A percentile compares a stretch with the other conserved stretches of the same genome.
These are phyloP conservation scores for Mactra quadrangularis DNA, from an alignment of 1,140 invertebrate genomes.

Conservation along the genomic window DNA sequence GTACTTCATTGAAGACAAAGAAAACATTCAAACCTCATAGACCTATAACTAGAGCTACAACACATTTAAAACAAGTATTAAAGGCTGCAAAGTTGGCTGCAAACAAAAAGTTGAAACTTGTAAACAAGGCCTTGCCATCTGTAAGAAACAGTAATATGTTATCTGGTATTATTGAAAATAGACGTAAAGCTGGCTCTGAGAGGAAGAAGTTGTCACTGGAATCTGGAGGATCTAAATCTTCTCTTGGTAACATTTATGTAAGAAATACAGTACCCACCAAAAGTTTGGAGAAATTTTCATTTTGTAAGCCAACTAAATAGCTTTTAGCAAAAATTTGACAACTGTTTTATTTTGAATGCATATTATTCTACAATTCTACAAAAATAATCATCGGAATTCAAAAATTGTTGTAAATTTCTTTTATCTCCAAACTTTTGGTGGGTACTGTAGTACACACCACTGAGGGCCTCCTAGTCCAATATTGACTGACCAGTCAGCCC, in stretches of 20 bases:
- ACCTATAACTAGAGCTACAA: conserved; percentile 49
- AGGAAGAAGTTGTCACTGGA: conserved; percentile 62
- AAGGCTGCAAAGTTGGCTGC: conserved; percentile 51
- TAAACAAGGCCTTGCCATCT: conserved; percentile 30
- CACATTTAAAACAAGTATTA: conserved; percentile 44
- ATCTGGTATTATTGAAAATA: conserved; percentile 52
- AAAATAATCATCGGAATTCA: no score
- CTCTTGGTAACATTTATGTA: conserved; percentile 20
- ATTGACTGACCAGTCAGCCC: no score
- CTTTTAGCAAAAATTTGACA: no score
- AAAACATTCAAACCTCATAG: conserved; percentile 53
- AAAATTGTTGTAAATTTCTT: no score
- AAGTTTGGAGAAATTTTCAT: no score
- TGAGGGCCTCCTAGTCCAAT: no score
- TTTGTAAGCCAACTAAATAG: no score
- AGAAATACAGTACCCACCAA: no score
- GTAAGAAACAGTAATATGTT: conserved; percentile 46
- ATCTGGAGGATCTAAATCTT: conserved; percentile 49
- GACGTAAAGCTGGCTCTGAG: conserved; percentile 39
- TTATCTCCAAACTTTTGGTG: no score
- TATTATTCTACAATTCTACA: no score
- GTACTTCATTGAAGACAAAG: conserved; percentile 2
- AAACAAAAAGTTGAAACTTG: conserved; percentile 56
- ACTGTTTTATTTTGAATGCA: no score
- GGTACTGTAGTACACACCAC: no score